phyloP scores from a whole-genome alignment of 1,140 invertebrate genomes.

The Holcopasites calliopsidis region DNA sequence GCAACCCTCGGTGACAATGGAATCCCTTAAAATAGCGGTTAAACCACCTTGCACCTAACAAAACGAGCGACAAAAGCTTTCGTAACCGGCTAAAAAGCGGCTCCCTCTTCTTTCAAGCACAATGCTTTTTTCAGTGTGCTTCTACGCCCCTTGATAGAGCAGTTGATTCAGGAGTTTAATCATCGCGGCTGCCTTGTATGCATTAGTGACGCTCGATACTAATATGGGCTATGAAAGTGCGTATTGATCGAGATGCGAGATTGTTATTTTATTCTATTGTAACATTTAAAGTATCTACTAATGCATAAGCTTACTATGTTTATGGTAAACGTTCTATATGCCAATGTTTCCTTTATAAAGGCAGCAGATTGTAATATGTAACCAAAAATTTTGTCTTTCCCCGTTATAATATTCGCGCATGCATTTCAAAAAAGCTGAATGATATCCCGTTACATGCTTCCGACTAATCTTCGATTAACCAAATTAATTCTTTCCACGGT shows the following conservation, averaged over 20 bases:
- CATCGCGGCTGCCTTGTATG: neutral
- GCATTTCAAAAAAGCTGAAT: neutral
- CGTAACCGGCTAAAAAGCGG: slow-evolving; percentile 5
- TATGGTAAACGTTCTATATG: too few species aligned
- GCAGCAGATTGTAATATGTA: too few species aligned
- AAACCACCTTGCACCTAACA: neutral
- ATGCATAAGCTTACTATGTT: too few species aligned
- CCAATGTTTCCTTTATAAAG: too few species aligned
- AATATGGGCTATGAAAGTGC: neutral
- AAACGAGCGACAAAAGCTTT: slow-evolving; percentile 1
- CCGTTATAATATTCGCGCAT: neutral
- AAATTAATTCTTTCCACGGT: neutral
- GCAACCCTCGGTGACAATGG: slow-evolving; percentile 2
- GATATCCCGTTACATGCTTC: neutral
- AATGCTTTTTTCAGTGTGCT: neutral
- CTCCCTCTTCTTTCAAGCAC: neutral
- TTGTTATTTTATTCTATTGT: neutral
- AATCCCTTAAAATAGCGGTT: slow-evolving; percentile 11
- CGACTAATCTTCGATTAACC: neutral
- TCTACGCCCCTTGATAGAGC: neutral
- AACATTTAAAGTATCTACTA: too few species aligned
- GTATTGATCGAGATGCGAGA: neutral
- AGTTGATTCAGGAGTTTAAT: slow-evolving; percentile 7
- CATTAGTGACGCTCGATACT: neutral
- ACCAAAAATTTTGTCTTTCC: neutral